Percentiles rank a stretch among this genome's conserved stretches.
Conservation (phyloP, 2,797 vertebrate genomes). For the Sebastes umbrosus region DNA sequence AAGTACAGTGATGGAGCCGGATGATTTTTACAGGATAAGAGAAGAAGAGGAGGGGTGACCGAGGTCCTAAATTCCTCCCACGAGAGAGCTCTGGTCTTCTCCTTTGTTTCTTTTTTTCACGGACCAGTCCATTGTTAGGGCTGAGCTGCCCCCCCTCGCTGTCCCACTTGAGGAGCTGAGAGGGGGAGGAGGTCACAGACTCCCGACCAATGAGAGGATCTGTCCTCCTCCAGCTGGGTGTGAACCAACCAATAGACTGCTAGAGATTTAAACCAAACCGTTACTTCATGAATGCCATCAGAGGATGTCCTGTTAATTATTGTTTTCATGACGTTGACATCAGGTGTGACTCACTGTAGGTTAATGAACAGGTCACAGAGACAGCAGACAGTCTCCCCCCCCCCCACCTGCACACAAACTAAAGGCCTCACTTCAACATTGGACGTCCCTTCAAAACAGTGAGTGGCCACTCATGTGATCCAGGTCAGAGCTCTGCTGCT, state of each 20-base stretch:
- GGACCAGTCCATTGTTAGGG: slow-evolving; percentile 78
- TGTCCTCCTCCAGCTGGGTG: slow-evolving; percentile 59
- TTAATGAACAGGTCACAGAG: slow-evolving; percentile 49
- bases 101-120: slow-evolving; percentile 73
- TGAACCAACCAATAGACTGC: slow-evolving; percentile 74
- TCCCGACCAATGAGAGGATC: slow-evolving; percentile 73
- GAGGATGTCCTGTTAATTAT: slow-evolving; percentile 21
- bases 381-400: background rate
- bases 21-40: slow-evolving; percentile 8
- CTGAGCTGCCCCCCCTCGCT: slow-evolving; percentile 38
- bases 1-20: background rate
- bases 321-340: slow-evolving; percentile 27
- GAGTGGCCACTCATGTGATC: background rate
- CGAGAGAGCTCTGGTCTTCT: slow-evolving; percentile 42
- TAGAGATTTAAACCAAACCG: slow-evolving; percentile 77
- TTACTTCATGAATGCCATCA: slow-evolving; percentile 48
- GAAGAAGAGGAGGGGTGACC: background rate
- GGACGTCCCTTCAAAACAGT: background rate
- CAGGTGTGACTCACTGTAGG: slow-evolving; percentile 55
- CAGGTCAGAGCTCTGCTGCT: slow-evolving; percentile 48
- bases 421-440: slow-evolving; percentile 22
- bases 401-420: slow-evolving; percentile 7
- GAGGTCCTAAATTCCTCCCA: slow-evolving; percentile 62
- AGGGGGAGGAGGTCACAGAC: slow-evolving; percentile 49
- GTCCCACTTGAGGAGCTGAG: slow-evolving; percentile 63